Evolutionary conservation across 2,888 invertebrate species (phyloP).

Genomic region (Cryptocheilus praepositus): DNA sequence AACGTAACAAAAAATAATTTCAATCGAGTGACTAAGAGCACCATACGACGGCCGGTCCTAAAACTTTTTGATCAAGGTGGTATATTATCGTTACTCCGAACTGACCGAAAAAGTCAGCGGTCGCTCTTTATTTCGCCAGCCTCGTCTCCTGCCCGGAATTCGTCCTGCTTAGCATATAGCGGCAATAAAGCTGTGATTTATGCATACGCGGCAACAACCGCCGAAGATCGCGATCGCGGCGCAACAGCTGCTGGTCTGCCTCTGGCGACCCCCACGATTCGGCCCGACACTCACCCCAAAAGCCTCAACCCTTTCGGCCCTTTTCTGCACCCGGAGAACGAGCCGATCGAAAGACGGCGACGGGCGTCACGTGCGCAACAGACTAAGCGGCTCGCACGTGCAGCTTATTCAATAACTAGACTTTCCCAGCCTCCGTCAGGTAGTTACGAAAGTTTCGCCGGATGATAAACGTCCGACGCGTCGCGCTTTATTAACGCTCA

Average conservation of each 20-base stretch:
- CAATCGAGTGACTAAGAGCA: too few species aligned
- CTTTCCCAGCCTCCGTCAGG: constrained; percentile 26
- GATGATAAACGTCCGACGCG: not conserved
- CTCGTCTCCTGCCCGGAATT: constrained; percentile 35
- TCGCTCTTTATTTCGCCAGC: too few species aligned
- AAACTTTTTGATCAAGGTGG: too few species aligned
- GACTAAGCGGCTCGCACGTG: constrained; percentile 36
- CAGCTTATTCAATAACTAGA: constrained; percentile 31
- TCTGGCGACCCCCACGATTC: not conserved
- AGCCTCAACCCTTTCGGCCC: too few species aligned
- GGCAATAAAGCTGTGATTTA: constrained; percentile 65
- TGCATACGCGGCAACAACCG: constrained; percentile 53
- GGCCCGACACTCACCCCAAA: too few species aligned
- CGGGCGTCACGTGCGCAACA: constrained; percentile 25
- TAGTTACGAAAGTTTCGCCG: constrained; percentile 32
- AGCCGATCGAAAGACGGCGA: too few species aligned
- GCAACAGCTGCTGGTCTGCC: constrained; percentile 34
- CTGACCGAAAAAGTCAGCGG: too few species aligned
- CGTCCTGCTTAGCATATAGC: constrained; percentile 63
- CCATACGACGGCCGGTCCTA: too few species aligned
- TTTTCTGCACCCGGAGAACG: too few species aligned
- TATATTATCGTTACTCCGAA: too few species aligned
- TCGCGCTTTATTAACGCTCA: too few species aligned
- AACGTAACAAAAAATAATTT: too few species aligned
- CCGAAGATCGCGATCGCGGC: constrained; percentile 43